phyloP scores from a whole-genome alignment of 2,113 vertebrate genomes.

The Redunca redunca region DNA sequence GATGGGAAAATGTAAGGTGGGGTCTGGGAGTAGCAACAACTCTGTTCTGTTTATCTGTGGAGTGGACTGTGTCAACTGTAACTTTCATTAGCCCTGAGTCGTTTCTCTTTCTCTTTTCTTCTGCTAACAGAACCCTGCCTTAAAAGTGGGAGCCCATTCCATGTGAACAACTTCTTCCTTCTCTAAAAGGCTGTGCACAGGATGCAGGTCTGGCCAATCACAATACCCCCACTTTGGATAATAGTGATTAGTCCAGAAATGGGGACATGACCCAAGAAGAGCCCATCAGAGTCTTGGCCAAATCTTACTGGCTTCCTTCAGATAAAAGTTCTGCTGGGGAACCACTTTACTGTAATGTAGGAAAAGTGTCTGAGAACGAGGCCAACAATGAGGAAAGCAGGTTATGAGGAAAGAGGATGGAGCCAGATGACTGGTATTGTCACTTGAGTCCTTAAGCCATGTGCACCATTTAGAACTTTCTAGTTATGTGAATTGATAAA shows the following conservation, averaged over 20 bases:
- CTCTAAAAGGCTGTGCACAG: background rate
- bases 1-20: background rate
- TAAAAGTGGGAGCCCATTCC: background rate
- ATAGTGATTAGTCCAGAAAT: background rate
- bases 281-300: background rate
- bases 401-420: background rate
- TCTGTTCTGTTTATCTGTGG: background rate
- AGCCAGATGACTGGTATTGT: background rate
- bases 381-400: background rate
- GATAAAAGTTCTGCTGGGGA: background rate
- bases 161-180: background rate
- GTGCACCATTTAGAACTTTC: background rate
- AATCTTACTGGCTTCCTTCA: background rate
- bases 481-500: background rate
- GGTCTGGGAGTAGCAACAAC: background rate
- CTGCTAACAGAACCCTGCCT: background rate
- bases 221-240: background rate
- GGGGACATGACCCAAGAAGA: background rate
- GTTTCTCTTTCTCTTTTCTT: background rate
- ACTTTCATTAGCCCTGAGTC: background rate
- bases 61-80: background rate
- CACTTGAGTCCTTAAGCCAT: background rate
- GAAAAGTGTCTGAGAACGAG: background rate
- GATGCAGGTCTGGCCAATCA: background rate
- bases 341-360: background rate